Evolutionary conservation across 2,888 invertebrate genomes (phyloP), one percentile per base, ranked within the genome.

Genomic region (Perizoma flavofasciatum): DNA sequence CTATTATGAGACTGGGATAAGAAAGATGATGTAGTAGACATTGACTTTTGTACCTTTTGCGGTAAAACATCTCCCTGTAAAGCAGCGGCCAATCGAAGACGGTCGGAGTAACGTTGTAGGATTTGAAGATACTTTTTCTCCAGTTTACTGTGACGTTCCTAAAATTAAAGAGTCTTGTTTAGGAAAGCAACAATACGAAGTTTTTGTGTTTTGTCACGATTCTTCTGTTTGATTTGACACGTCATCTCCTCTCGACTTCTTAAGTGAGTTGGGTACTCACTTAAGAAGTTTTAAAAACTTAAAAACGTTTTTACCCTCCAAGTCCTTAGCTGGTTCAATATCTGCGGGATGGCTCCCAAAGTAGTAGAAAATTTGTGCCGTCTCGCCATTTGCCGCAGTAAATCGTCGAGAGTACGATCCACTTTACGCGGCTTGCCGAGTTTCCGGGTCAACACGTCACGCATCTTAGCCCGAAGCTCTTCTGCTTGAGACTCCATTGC

Each of bases 401-500:
- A 65, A 22, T 88, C 89, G 65, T 92, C 92, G 0, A 92, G 78
- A 0, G 88, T 86, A 41, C 78, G 77, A 72, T 90, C 89, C 1
- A 89, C 92, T 45, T 78, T 78, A 1, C 89, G 82, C 9, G 89
- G 88, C 43, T 78, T 79, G 50, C 91, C 92, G 1, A 91, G 75
- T 67, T 92, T 92, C 52, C 84, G 79, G 6, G 88, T 86, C 2
- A 90, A 74, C 6, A 91, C 86, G 49, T 88, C 85, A 0, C 89
- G 81, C 89, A 89, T 75, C 85, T 88, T 76, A 1, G 92, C 92
- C 55, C 95, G 93, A 5, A 96, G 75, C 6, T 87, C 85, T 4
- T 86, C 84, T 0, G 95, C 94, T 55, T 93, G 89, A 0, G 83
- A 82, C 6, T 93, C 89, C 96, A 96, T 96, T 49, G 93, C 93